Percentiles rank a stretch among this genome's conserved stretches.
Conservation (phyloP, 2,888 invertebrate species). For the Thyatira batis region DNA sequence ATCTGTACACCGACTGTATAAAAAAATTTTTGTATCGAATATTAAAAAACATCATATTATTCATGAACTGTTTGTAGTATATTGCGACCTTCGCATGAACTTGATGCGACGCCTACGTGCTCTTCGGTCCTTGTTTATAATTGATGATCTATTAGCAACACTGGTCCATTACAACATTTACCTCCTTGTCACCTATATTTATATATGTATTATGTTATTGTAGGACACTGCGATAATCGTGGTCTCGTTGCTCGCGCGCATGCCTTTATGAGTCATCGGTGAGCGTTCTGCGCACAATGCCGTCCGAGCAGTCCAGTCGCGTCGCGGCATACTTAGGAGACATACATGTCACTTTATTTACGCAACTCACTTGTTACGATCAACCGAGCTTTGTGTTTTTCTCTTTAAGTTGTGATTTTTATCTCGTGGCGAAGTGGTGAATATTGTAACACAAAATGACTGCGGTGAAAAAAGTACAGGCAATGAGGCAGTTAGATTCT, state of each 20-base stretch:
- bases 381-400: constrained; percentile 35
- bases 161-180: constrained; percentile 64
- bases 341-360: constrained; percentile 73
- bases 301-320: constrained; percentile 74
- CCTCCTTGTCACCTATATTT: constrained; percentile 72
- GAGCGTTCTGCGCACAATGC: constrained; percentile 76
- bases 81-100: constrained; percentile 58
- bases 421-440: constrained; percentile 34
- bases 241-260: constrained; percentile 73
- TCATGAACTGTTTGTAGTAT: constrained; percentile 13
- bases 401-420: constrained; percentile 47
- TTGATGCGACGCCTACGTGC: constrained; percentile 60
- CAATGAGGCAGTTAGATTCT: constrained; percentile 87
- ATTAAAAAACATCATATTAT: constrained; percentile 15
- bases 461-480: constrained; percentile 84
- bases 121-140: constrained; percentile 63
- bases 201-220: constrained; percentile 67
- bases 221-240: constrained; percentile 69
- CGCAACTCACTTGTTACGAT: constrained; percentile 45
- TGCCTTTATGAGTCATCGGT: constrained; percentile 72
- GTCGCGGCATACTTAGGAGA: constrained; percentile 76
- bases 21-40: constrained; percentile 8
- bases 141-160: constrained; percentile 52
- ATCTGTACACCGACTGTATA: no score
- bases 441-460: constrained; percentile 56